Conservation (phyloP, 1,140 invertebrate genomes). For the Subanguina moxae region DNA sequence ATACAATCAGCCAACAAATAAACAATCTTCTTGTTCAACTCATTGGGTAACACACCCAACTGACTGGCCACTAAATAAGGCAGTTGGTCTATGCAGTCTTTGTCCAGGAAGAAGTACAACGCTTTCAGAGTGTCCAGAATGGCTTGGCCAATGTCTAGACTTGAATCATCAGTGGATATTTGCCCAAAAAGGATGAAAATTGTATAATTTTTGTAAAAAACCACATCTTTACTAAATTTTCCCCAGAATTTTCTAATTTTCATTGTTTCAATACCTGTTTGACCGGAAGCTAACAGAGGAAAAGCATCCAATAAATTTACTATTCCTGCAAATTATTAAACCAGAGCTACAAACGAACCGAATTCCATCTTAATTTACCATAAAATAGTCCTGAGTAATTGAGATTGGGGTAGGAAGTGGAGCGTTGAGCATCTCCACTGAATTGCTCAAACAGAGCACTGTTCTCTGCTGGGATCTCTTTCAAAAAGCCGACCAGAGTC, state of each 20-base stretch:
- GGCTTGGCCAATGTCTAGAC: constrained; percentile 81
- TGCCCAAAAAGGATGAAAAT: no score
- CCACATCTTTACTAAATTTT: no score
- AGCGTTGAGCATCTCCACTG: constrained; percentile 37
- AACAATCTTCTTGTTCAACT: constrained; percentile 87
- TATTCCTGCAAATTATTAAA: constrained; percentile 50
- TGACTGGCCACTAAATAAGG: constrained; percentile 88
- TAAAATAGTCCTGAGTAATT: constrained; percentile 60
- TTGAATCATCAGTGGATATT: no score
- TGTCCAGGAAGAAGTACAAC: constrained; percentile 88
- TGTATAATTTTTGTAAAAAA: no score
- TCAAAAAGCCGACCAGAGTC: constrained; percentile 48
- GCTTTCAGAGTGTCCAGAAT: constrained; percentile 83
- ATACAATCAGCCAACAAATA: constrained; percentile 92
- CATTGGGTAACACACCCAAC: constrained; percentile 80
- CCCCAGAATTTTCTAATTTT: no score
- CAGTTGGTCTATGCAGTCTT: constrained; percentile 87
- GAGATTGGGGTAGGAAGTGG: constrained; percentile 53
- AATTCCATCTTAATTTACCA: background rate
- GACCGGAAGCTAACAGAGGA: constrained; percentile 61
- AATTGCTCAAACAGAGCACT: constrained; percentile 46
- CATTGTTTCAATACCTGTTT: constrained; percentile 58
- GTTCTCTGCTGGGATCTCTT: constrained; percentile 48
- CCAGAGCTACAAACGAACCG: no score
- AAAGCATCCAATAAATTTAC: constrained; percentile 63